A percentile compares a stretch with the other conserved stretches of the same genome.
phyloP scores from a whole-genome alignment of 2,797 vertebrate genomes.

The Oreochromis mossambicus region DNA sequence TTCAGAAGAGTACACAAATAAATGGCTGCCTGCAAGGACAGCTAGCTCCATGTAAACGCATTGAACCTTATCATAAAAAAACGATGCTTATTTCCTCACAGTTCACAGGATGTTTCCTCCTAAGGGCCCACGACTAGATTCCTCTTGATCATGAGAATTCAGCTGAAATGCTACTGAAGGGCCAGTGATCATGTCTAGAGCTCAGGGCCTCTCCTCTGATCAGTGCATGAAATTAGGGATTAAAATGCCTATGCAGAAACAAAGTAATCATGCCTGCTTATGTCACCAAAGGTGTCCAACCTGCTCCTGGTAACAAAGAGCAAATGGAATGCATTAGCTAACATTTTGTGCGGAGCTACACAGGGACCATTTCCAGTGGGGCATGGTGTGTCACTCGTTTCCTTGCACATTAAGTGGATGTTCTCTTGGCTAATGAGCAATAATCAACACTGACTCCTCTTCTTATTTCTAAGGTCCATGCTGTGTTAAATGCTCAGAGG shows the following conservation, averaged over 20 bases:
- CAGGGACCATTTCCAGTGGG: constrained; percentile 80
- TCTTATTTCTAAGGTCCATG: constrained; percentile 80
- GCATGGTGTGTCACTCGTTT: constrained; percentile 82
- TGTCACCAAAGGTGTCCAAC: constrained; percentile 82
- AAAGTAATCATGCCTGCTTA: constrained; percentile 79
- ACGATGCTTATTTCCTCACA: constrained; percentile 28
- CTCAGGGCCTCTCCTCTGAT: constrained; percentile 68
- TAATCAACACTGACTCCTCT: constrained; percentile 87
- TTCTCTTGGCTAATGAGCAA: constrained; percentile 89
- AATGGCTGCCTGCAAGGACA: neutral
- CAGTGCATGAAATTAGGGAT: constrained; percentile 78
- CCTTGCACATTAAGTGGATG: constrained; percentile 84
- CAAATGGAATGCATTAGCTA: constrained; percentile 85
- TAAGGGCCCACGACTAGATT: constrained; percentile 40
- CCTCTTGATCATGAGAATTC: constrained; percentile 64
- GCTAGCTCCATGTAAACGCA: neutral
- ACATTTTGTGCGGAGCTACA: constrained; percentile 84
- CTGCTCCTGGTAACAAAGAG: constrained; percentile 80
- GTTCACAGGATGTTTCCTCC: constrained; percentile 52
- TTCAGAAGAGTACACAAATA: neutral
- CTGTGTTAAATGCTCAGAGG: constrained; percentile 76
- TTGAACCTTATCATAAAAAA: constrained; percentile 44
- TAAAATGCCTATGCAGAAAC: constrained; percentile 81
- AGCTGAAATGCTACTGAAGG: constrained; percentile 59
- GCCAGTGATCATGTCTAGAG: constrained; percentile 52